phyloP scores from a whole-genome alignment of 2,888 invertebrate species.

The Chironomus riparius region DNA sequence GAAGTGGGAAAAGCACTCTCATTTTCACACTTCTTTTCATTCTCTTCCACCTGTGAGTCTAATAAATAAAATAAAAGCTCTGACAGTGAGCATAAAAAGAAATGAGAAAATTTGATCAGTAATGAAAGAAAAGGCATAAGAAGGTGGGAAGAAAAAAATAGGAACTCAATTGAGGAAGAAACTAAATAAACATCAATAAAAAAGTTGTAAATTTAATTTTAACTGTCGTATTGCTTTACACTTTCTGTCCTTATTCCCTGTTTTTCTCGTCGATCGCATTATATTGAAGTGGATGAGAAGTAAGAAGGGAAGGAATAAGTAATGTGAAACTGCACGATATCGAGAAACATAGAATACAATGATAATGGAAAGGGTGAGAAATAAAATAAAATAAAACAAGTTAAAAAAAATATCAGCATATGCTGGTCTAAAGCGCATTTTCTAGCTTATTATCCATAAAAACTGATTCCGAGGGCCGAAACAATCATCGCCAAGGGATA shows the following conservation, averaged over 20 bases:
- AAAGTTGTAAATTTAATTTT: conserved; percentile 23
- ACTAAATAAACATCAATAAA: conserved; percentile 19
- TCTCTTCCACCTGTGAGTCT: neutral
- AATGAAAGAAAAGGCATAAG: neutral
- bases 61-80: neutral
- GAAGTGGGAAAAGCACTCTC: too few species aligned
- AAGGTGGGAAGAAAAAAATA: neutral
- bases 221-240: neutral
- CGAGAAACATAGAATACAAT: too few species aligned
- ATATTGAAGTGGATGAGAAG: too few species aligned
- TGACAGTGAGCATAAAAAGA: neutral
- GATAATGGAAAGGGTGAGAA: too few species aligned
- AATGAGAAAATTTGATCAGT: neutral
- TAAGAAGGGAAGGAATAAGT: too few species aligned
- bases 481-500: too few species aligned
- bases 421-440: too few species aligned
- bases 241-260: neutral
- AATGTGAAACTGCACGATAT: too few species aligned
- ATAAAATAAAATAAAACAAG: too few species aligned
- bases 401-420: too few species aligned
- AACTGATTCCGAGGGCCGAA: too few species aligned
- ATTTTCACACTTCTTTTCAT: neutral
- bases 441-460: too few species aligned
- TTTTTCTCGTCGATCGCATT: neutral
- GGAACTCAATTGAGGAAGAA: neutral